A percentile compares a stretch with the other conserved stretches of the same genome.
These are phyloP conservation scores for Nematopogon swammerdamellus DNA, from an alignment of 2,888 invertebrate species.

Conservation along the genomic window DNA sequence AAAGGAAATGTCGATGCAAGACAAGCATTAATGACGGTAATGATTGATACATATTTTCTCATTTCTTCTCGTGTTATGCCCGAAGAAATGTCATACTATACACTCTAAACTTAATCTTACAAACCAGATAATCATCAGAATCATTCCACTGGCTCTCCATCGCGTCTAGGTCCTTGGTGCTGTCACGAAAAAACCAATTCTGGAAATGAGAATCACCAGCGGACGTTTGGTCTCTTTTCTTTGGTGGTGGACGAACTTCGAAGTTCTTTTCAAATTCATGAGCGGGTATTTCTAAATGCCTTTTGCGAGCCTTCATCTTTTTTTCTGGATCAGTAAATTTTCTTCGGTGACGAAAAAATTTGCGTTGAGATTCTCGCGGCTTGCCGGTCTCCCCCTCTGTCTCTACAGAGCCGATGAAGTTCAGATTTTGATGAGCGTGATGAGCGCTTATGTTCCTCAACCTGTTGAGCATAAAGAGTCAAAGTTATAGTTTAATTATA, in stretches of 20 bases:
- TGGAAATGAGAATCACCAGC: conserved; percentile 21
- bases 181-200: conserved; percentile 43
- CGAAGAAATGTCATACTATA: too few relatives aligned
- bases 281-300: conserved; percentile 43
- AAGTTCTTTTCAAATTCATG: conserved; percentile 61
- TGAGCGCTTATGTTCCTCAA: conserved; percentile 25
- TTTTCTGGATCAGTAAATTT: conserved; percentile 19
- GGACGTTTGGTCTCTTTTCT: conserved; percentile 18
- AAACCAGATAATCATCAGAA: too few relatives aligned
- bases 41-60: too few relatives aligned
- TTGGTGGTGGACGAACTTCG: conserved; percentile 48
- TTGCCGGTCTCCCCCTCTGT: background rate
- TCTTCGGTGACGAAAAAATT: conserved; percentile 44
- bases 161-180: conserved; percentile 36
- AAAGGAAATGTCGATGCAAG: too few relatives aligned
- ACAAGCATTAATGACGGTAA: too few relatives aligned
- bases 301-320: conserved; percentile 12
- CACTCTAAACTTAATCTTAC: too few relatives aligned
- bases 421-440: background rate
- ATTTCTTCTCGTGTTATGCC: too few relatives aligned
- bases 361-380: background rate
- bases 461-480: conserved; percentile 16
- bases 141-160: conserved; percentile 25
- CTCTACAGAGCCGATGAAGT: background rate
- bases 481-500: too few relatives aligned